phyloP scores from a whole-genome alignment of 1,140 invertebrate genomes.

The Xylocopa sonorina region DNA sequence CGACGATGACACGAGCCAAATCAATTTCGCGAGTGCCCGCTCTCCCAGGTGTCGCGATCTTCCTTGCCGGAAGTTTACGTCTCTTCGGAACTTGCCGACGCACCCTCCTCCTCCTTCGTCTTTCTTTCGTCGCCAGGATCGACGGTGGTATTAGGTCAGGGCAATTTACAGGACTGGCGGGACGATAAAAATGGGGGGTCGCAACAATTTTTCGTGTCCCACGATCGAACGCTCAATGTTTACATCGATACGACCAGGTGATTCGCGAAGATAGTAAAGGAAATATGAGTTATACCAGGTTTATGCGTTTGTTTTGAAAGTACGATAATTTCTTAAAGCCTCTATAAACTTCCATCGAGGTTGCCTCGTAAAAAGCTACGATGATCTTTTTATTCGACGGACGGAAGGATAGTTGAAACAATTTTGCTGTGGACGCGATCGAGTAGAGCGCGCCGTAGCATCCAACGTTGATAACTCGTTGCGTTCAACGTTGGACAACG shows the following conservation, averaged over 20 bases:
- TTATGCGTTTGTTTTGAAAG: slow-evolving; percentile 16
- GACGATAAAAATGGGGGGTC: neutral
- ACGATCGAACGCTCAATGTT: neutral
- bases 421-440: neutral
- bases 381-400: neutral
- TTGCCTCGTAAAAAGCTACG: slow-evolving; percentile 3
- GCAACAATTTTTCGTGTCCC: neutral
- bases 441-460: too few species aligned
- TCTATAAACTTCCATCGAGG: neutral
- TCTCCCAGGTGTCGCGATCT: slow-evolving; percentile 29
- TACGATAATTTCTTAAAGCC: slow-evolving; percentile 5
- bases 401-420: neutral
- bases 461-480: neutral
- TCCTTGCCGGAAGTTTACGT: neutral
- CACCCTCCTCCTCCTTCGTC: neutral
- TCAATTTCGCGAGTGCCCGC: slow-evolving; percentile 34
- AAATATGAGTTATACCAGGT: neutral
- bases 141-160: neutral
- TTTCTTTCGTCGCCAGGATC: neutral
- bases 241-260: neutral
- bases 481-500: neutral
- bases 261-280: neutral
- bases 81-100: slow-evolving; percentile 4
- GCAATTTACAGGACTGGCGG: neutral
- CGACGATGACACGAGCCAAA: slow-evolving; percentile 53